Conservation (phyloP, 2,113 vertebrate genomes). For the Rhabdomys dilectus region DNA sequence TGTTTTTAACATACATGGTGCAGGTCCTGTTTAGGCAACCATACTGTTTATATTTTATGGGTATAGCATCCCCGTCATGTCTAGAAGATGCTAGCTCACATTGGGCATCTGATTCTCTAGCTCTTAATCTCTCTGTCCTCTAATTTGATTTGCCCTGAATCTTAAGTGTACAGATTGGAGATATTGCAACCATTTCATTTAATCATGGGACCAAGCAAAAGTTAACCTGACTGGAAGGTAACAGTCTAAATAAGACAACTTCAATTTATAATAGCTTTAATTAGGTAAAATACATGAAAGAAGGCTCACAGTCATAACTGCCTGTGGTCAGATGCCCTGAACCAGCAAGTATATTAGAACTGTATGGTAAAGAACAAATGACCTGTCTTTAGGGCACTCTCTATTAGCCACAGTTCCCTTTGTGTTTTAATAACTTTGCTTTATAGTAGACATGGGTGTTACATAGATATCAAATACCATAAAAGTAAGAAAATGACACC, state of each 20-base stretch:
- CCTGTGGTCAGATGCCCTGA: not conserved
- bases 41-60: not conserved
- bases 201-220: not conserved
- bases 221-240: not conserved
- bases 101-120: not conserved
- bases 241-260: not conserved
- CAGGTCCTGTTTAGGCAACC: not conserved
- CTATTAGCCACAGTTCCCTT: not conserved
- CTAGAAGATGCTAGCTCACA: not conserved
- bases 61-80: not conserved
- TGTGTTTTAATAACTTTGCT: not conserved
- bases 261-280: not conserved
- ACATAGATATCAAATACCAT: not conserved
- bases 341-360: not conserved
- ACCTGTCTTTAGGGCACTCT: accelerated
- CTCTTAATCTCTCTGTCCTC: not conserved
- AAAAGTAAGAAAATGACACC: not conserved
- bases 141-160: not conserved
- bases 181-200: not conserved
- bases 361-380: not conserved
- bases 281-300: slow-evolving; percentile 20
- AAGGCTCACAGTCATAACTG: not conserved
- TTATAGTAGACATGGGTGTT: accelerated
- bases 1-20: not conserved
- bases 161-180: not conserved